Percentiles rank a stretch among this genome's conserved stretches.
These are phyloP conservation scores for Mobula hypostoma DNA, from an alignment of 2,113 vertebrate genomes.

Conservation along the genomic window DNA sequence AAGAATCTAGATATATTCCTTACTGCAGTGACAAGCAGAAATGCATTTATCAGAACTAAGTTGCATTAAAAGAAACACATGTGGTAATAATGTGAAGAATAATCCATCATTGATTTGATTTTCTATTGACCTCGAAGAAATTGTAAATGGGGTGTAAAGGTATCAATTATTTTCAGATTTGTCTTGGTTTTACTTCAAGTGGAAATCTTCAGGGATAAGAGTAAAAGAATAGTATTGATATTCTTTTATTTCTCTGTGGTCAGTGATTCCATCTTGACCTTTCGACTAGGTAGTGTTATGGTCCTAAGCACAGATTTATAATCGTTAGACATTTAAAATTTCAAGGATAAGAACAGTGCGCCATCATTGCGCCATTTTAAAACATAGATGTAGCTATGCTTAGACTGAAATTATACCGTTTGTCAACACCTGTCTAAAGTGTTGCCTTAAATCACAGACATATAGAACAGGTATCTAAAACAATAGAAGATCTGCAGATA, in stretches of 20 bases:
- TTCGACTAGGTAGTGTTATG: not conserved
- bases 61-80: not conserved
- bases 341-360: not conserved
- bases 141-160: constrained; percentile 24
- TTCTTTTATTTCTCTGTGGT: constrained; percentile 11
- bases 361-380: not conserved
- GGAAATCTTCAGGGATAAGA: constrained; percentile 23
- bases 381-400: not conserved
- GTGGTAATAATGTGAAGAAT: not conserved
- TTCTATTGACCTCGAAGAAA: constrained; percentile 29
- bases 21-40: not conserved
- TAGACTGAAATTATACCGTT: not conserved
- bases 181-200: constrained; percentile 17
- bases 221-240: constrained; percentile 29
- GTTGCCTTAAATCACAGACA: not conserved
- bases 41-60: not conserved
- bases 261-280: constrained; percentile 30
- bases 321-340: not conserved
- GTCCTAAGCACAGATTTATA: not conserved
- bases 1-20: not conserved
- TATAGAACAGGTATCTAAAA: no score
- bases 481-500: no score
- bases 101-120: constrained; percentile 19
- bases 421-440: not conserved
- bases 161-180: constrained; percentile 36